Base-by-base conservation (phyloP, 1,140 invertebrate species). In the Orussus abietinus region DNA sequence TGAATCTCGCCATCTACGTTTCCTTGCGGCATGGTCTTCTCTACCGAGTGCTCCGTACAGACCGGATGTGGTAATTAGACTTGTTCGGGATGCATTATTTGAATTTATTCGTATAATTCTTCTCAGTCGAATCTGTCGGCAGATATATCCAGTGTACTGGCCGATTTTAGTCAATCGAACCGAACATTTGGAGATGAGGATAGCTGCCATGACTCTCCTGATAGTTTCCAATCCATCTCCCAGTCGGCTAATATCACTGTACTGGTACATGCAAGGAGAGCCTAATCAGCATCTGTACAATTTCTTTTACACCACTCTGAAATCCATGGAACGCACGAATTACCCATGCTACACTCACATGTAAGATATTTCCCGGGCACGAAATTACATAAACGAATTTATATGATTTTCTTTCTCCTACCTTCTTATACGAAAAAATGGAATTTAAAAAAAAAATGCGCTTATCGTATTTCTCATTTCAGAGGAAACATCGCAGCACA, bases 231-330 rank as follows among this genome's bases (percentile, higher is more conserved):
- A 79, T 45, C 80, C 82, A 12, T 75, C 78, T 1, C 68, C 79
- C 9, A 80, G 77, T 10, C 77, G 82, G 29, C 75, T 86, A 21
- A 75, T 84, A 28, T 81, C 80, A 30, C 64, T 87, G 6, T 81
- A 83, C 54, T 80, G 81, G 60, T 83, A 81, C 47, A 83, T 87
- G 56, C 73, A 77, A 53, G 72, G 65, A 3, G 82, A 83, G 47
- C 74, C 74, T 1, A 75, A 75, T 55, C 69, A 72, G 12, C 83
- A 85, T 53, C 64, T 87, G 31, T 82, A 82, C 42, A 78, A 84
- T 55, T 86, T 80, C 55, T 87, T 82, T 72, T 82, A 83, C 44
- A 82, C 83, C 0, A 85, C 82, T 4, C 66, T 87, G 12, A 83
- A 82, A 36, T 85, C 81, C 30, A 66, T 85, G 49, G 77, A 82